These are phyloP conservation scores for Hemibagrus wyckioides DNA, from an alignment of 2,113 vertebrate species.

Conservation along the genomic window DNA sequence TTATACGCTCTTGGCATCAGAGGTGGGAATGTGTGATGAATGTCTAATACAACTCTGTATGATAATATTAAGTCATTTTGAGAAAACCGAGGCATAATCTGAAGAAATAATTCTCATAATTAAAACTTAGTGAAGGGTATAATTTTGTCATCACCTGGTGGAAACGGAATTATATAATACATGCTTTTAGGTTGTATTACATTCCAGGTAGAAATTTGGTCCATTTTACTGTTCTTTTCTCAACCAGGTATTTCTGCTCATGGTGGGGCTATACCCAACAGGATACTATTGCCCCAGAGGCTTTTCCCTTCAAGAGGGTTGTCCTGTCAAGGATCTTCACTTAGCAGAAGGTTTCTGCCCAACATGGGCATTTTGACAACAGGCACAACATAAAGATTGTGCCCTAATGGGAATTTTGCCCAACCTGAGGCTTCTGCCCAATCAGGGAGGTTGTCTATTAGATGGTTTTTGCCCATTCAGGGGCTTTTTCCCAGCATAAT, in stretches of 20 bases:
- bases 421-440: not conserved
- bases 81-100: not conserved
- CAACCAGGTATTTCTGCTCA: not conserved
- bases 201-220: not conserved
- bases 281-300: not conserved
- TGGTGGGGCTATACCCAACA: not conserved
- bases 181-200: not conserved
- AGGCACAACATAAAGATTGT: not conserved
- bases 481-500: not conserved
- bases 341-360: not conserved
- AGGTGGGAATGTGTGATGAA: not conserved
- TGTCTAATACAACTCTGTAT: not conserved
- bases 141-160: not conserved
- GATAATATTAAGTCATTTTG: not conserved
- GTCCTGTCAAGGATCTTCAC: not conserved
- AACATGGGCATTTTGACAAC: not conserved
- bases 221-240: not conserved
- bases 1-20: not conserved
- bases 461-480: not conserved
- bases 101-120: not conserved
- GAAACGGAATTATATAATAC: not conserved
- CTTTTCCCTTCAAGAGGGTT: not conserved
- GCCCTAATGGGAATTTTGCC: not conserved
- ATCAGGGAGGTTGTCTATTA: not conserved
- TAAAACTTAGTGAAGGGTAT: not conserved